Evolutionary conservation across 2,888 invertebrate species (phyloP).

Genomic region (Nowickia ferox): DNA sequence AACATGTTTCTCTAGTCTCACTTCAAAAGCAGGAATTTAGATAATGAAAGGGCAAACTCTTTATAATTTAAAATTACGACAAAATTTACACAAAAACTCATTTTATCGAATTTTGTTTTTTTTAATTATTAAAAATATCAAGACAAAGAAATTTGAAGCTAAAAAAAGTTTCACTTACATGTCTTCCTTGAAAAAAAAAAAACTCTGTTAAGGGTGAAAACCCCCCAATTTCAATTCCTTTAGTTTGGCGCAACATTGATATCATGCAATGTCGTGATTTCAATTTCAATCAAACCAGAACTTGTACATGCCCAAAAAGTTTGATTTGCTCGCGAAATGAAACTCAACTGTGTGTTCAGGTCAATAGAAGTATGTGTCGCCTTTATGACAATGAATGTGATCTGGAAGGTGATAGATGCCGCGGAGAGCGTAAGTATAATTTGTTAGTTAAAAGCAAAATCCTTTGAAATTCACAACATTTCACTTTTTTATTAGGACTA

Average conservation of each 20-base stretch:
- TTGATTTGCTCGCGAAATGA: slow-evolving; percentile 43
- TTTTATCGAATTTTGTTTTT: too few species aligned
- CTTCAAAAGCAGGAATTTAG: neutral
- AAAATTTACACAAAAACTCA: too few species aligned
- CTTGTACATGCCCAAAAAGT: slow-evolving; percentile 56
- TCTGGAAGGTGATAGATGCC: slow-evolving; percentile 49
- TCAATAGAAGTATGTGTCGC: slow-evolving; percentile 40
- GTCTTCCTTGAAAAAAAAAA: too few species aligned
- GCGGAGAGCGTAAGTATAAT: slow-evolving; percentile 42
- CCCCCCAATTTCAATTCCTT: neutral
- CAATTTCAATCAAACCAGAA: slow-evolving; percentile 41
- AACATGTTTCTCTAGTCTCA: neutral
- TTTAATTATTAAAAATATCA: too few species aligned
- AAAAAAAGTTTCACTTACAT: too few species aligned
- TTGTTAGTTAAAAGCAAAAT: neutral
- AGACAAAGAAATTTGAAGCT: too few species aligned
- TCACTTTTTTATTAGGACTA: slow-evolving; percentile 12
- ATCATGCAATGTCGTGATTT: slow-evolving; percentile 56
- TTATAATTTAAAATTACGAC: too few species aligned
- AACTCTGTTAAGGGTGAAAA: too few species aligned
- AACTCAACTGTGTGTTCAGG: slow-evolving; percentile 50
- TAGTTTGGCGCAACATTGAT: slow-evolving; percentile 58
- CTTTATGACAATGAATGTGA: slow-evolving; percentile 57
- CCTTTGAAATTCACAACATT: neutral
- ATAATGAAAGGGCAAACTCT: too few species aligned